Evolutionary conservation across 2,113 vertebrate genomes (phyloP).

Genomic region (Mola mola): DNA sequence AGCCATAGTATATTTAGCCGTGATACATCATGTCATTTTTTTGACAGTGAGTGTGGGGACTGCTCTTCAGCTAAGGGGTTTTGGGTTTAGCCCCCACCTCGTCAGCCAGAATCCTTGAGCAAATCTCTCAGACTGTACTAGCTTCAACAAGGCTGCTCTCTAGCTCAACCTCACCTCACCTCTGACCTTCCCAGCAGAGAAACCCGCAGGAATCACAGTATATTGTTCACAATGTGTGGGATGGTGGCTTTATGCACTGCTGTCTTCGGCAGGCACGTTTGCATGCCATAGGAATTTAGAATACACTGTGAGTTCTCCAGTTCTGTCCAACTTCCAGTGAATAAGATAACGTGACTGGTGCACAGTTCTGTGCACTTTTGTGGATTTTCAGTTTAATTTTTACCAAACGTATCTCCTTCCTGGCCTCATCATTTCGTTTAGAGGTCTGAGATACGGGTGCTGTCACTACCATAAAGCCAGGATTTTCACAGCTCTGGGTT

Average conservation of each 20-base stretch:
- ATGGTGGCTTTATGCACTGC: not conserved
- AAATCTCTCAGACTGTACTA: constrained; percentile 22
- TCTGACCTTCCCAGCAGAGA: constrained; percentile 46
- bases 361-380: no score
- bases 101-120: no score
- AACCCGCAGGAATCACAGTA: constrained; percentile 8
- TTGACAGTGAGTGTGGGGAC: no score
- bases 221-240: constrained; percentile 14
- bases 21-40: no score
- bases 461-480: constrained; percentile 63
- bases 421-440: constrained; percentile 49
- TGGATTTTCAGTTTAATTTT: constrained; percentile 22
- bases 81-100: no score
- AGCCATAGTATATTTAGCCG: no score
- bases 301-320: not conserved
- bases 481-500: constrained; percentile 56
- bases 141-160: constrained; percentile 4
- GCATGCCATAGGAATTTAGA: not conserved
- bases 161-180: constrained; percentile 31
- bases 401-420: constrained; percentile 47
- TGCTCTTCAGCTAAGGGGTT: no score
- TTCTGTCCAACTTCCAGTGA: constrained; percentile 2
- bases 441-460: constrained; percentile 48
- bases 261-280: constrained; percentile 2
- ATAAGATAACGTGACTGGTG: no score